These are phyloP conservation scores for Stramonita haemastoma DNA, from an alignment of 2,888 invertebrate species.

Conservation along the genomic window DNA sequence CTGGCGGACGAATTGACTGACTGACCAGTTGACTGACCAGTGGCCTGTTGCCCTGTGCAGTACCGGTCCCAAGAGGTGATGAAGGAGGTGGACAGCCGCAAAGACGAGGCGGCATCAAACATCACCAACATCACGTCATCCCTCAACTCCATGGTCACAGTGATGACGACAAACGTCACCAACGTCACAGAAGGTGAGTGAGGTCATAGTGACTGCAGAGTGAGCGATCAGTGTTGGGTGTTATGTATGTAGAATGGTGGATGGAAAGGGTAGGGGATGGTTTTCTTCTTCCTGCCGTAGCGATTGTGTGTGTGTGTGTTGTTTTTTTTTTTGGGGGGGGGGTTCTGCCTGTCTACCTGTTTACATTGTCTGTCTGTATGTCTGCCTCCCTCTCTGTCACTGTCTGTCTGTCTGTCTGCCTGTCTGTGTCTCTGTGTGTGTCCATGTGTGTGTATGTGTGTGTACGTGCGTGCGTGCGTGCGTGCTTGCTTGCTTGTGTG, in stretches of 20 bases:
- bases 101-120: constrained; percentile 14
- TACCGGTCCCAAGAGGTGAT: constrained; percentile 51
- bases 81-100: constrained; percentile 12
- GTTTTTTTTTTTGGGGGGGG: no score
- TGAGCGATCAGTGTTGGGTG: no score
- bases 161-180: constrained; percentile 41
- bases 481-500: not conserved
- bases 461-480: not conserved
- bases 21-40: not conserved
- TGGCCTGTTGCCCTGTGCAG: constrained; percentile 36
- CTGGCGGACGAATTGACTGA: no score
- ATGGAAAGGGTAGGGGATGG: no score
- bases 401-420: not conserved
- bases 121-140: constrained; percentile 39
- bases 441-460: not conserved
- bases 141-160: constrained; percentile 3
- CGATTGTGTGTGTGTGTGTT: no score
- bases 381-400: not conserved
- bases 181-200: constrained; percentile 39
- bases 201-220: not conserved
- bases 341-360: no score
- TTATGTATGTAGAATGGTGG: no score
- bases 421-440: not conserved
- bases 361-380: no score
- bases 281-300: no score